Evolutionary conservation across 2,888 invertebrate species (phyloP).

Genomic region (Erebia epiphron): DNA sequence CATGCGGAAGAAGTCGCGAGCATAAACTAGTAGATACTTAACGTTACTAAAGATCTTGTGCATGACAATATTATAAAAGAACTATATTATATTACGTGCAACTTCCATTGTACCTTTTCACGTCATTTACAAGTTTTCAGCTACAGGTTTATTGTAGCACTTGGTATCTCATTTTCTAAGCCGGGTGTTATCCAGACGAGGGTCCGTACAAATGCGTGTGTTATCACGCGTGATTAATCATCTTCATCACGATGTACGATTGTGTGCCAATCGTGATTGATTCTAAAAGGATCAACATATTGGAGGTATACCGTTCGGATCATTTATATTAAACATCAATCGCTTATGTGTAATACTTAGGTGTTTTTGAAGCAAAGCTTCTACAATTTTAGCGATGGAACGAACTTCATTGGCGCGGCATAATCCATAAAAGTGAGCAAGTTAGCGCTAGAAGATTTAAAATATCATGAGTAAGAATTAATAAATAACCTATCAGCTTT

Average conservation of each 20-base stretch:
- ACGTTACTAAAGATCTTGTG: too few relatives aligned
- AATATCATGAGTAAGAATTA: too few relatives aligned
- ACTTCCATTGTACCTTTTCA: slow-evolving; percentile 8
- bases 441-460: too few relatives aligned
- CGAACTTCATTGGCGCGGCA: too few relatives aligned
- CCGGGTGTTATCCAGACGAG: slow-evolving; percentile 24
- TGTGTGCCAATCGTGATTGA: slow-evolving; percentile 37
- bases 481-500: too few relatives aligned
- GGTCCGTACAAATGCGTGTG: slow-evolving; percentile 29
- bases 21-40: too few relatives aligned
- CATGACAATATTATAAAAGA: background rate
- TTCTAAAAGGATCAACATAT: slow-evolving; percentile 33
- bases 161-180: slow-evolving; percentile 17
- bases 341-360: background rate
- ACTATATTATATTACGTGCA: background rate
- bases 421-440: too few relatives aligned
- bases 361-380: background rate
- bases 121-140: slow-evolving; percentile 5
- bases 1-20: too few relatives aligned
- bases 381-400: background rate
- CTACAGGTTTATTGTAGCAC: slow-evolving; percentile 26
- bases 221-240: slow-evolving; percentile 16
- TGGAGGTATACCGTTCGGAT: slow-evolving; percentile 27
- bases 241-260: slow-evolving; percentile 35
- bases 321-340: slow-evolving; percentile 11